These are phyloP conservation scores for Silurus glanis DNA, from an alignment of 2,113 vertebrate genomes.

Conservation along the genomic window DNA sequence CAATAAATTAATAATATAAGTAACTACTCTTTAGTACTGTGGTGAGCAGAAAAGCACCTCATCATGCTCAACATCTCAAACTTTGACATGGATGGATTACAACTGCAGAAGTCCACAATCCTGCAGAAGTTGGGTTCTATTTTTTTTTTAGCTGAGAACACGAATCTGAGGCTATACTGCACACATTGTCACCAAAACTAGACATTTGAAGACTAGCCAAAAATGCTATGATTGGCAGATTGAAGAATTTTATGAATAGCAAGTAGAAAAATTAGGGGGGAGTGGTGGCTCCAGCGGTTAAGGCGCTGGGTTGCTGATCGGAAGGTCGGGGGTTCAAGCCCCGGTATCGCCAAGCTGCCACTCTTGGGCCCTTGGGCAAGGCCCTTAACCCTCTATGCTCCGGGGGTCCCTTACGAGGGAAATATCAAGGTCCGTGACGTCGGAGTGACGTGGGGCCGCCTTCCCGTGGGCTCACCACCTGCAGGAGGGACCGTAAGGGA, in stretches of 20 bases:
- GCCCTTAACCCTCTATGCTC: too few species aligned
- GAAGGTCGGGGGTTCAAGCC: too few species aligned
- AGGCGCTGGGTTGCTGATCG: too few species aligned
- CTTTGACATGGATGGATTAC: neutral
- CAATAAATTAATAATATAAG: neutral
- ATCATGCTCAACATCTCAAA: neutral
- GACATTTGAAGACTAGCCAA: neutral
- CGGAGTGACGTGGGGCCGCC: too few species aligned
- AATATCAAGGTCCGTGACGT: too few species aligned
- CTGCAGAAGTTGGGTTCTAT: neutral
- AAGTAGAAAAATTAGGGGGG: neutral
- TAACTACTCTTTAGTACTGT: neutral
- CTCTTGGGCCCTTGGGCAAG: too few species aligned
- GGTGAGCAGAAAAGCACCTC: conserved; percentile 9
- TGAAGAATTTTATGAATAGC: neutral
- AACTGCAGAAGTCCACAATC: neutral
- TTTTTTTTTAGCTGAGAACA: neutral
- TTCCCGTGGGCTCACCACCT: too few species aligned
- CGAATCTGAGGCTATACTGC: neutral
- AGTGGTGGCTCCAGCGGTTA: too few species aligned
- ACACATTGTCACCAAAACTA: neutral
- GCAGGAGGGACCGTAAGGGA: too few species aligned
- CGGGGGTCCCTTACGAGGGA: too few species aligned
- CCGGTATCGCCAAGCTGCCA: too few species aligned
- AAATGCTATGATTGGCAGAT: neutral